Evolutionary conservation across 2,888 invertebrate genomes (phyloP).

Genomic region (Beris morrisii): DNA sequence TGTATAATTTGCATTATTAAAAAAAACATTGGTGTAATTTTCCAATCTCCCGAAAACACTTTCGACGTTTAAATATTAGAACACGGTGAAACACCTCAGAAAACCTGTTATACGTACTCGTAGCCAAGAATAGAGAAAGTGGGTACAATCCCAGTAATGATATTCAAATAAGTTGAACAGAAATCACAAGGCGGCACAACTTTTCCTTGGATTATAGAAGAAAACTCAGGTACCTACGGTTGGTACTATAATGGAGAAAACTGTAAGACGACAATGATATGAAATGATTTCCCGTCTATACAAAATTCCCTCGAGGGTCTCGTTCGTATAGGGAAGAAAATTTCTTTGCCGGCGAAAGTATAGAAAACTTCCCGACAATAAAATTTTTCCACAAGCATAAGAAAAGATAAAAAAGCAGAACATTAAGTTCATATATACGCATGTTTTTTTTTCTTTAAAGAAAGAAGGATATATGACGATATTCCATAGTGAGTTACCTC

Average conservation of each 20-base stretch:
- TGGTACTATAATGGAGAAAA: slow-evolving; percentile 27
- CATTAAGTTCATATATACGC: slow-evolving; percentile 6
- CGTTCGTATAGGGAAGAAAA: background rate
- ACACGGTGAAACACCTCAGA: too few species aligned
- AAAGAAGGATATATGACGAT: slow-evolving; percentile 6
- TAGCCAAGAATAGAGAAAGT: too few species aligned
- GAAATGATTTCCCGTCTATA: slow-evolving; percentile 31
- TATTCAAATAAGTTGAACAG: slow-evolving; percentile 28
- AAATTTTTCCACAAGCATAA: slow-evolving; percentile 27
- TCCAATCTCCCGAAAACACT: too few species aligned
- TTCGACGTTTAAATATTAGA: too few species aligned
- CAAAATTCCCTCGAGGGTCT: slow-evolving; percentile 24
- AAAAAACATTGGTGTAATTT: too few species aligned
- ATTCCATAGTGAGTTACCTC: slow-evolving; percentile 21
- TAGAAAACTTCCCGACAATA: slow-evolving; percentile 26
- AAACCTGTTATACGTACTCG: too few species aligned
- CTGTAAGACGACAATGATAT: slow-evolving; percentile 31
- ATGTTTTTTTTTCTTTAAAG: slow-evolving; percentile 14
- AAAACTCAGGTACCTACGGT: background rate
- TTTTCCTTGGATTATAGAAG: slow-evolving; percentile 15
- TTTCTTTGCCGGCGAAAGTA: slow-evolving; percentile 7
- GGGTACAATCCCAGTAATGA: slow-evolving; percentile 9
- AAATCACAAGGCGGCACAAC: slow-evolving; percentile 27
- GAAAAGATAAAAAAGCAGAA: slow-evolving; percentile 19
- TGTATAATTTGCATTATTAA: too few species aligned